Evolutionary conservation across 23 tunicate genomes (phyloP).

Genomic region (Diplosoma virens): DNA sequence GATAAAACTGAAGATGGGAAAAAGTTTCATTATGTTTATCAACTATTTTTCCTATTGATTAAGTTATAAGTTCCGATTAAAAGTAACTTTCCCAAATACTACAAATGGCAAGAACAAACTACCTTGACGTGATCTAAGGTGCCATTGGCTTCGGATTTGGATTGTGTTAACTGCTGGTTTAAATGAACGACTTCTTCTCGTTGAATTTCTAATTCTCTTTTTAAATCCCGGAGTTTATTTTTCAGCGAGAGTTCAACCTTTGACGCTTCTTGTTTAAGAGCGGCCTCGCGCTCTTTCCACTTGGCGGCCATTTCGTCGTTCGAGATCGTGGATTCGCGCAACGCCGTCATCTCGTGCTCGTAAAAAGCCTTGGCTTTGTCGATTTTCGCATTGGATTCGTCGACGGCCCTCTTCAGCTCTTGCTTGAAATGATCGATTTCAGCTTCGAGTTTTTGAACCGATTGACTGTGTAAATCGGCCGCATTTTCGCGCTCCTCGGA

Average conservation of each 20-base stretch:
- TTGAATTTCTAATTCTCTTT: constrained; percentile 50
- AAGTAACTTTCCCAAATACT: not conserved
- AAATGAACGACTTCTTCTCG: constrained; percentile 32
- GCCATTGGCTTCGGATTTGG: constrained; percentile 51
- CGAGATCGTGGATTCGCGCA: constrained; percentile 21
- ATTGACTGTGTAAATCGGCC: constrained; percentile 5
- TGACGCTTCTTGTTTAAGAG: constrained; percentile 48
- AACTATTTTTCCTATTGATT: too few species aligned
- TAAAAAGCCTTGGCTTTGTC: constrained; percentile 81
- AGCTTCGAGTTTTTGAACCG: not conserved
- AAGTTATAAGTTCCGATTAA: too few species aligned
- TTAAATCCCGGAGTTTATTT: constrained; percentile 49
- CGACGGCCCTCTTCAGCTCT: constrained; percentile 53
- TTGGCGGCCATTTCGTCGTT: constrained; percentile 39
- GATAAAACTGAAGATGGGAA: too few species aligned
- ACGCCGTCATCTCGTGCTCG: constrained; percentile 68
- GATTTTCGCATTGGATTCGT: constrained; percentile 66
- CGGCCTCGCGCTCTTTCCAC: constrained; percentile 68
- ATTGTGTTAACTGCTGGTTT: constrained; percentile 34
- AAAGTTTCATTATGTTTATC: too few species aligned
- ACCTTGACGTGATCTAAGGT: constrained; percentile 60
- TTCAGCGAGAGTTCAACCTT: constrained; percentile 37
- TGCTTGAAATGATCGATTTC: constrained; percentile 25
- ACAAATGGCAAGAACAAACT: not conserved
- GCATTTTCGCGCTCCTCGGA: constrained; percentile 33